Evolutionary conservation across 2,888 invertebrate species (phyloP), one percentile per base, ranked within the genome.

Genomic region (Shargacucullia verbasci): DNA sequence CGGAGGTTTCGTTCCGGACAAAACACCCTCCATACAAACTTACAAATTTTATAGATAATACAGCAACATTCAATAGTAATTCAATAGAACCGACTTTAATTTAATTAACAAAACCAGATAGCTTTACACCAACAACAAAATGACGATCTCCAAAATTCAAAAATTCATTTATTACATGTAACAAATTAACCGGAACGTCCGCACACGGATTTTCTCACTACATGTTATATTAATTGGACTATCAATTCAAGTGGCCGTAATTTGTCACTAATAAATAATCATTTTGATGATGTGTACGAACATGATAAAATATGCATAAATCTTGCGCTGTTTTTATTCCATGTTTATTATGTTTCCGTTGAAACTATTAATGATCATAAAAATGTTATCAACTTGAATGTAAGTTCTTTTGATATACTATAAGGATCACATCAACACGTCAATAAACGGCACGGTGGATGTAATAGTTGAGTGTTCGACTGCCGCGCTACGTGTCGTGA

Each of bases 201-300:
- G 33, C 38, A 15, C 49, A 34, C 15, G 48, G 31, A 46, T 58
- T 57, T 50, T 67, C 48, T 53, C 53, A 53, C 53, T 55, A 39
- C 43, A 37, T 15, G 50, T 25, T 38, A 60, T 9, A 46, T 68
- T 72, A 68, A 72, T 75, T 68, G 47, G 46, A 39, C 4, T 43
- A 49, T 64, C 56, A 58, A 62, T 56, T 58, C 10, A 46, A 49
- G 31, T 52, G 49, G 37, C 0, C 11, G 41, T 44, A 59, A 64
- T 56, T 68, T 72, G 56, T 61, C 59, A 33, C 15, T 52, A 70
- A 57, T 72, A 66, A 66, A 72, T 53, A 46, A 59, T 34, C 46
- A 46, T 49, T 49, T 37, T 41, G 37, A n/a, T 41, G 34, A n/a
- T 43, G 15, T 35, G 29, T 48, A 27, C 33, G 39, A 15, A 56